Evolutionary conservation across 2,888 invertebrate species (phyloP).

Genomic region (Phytoseiulus persimilis): DNA sequence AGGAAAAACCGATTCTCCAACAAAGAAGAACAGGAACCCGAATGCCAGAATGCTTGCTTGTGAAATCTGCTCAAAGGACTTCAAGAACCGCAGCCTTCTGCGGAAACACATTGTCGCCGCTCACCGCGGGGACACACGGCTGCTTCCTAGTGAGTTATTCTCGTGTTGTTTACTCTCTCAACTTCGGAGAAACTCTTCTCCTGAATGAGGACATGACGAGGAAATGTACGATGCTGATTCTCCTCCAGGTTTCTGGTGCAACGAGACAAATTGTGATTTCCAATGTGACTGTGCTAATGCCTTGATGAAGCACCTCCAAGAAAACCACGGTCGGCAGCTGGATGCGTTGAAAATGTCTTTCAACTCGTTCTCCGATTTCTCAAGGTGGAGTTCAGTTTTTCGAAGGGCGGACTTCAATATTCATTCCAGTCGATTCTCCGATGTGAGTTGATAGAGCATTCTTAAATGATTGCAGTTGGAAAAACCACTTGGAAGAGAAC

Average conservation of each 20-base stretch:
- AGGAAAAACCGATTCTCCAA: not conserved
- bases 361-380: not conserved
- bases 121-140: not conserved
- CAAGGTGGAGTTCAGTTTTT: not conserved
- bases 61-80: not conserved
- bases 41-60: not conserved
- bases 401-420: too few species aligned
- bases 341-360: not conserved
- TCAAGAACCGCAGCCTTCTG: not conserved
- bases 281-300: not conserved
- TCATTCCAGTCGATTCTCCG: too few species aligned
- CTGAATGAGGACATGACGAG: too few species aligned
- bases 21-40: not conserved
- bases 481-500: conserved; percentile 23
- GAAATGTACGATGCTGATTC: not conserved
- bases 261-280: not conserved
- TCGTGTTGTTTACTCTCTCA: too few species aligned
- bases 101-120: not conserved
- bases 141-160: not conserved
- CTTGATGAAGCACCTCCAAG: not conserved
- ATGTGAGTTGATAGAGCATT: too few species aligned
- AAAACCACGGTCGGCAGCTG: not conserved
- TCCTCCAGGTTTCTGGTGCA: not conserved
- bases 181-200: too few species aligned
- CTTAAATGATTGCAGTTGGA: conserved; percentile 20